Evolutionary conservation across 2,797 vertebrate genomes (phyloP).

Genomic region (Percopsis omiscomaycus): DNA sequence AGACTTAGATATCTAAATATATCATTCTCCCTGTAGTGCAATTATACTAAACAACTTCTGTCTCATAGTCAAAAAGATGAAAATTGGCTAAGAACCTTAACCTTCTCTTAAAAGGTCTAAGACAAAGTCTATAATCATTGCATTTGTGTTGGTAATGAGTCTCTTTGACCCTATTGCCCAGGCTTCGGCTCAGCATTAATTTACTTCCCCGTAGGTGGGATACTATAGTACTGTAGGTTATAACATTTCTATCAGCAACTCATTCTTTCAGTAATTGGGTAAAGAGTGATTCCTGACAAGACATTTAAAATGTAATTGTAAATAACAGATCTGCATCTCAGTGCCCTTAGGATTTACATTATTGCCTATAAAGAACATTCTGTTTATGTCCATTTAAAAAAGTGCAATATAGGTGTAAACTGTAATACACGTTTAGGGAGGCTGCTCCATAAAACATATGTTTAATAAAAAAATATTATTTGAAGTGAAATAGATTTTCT

Average conservation of each 20-base stretch:
- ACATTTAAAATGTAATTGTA: not conserved
- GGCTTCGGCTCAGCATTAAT: conserved; percentile 11
- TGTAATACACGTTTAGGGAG: too few species aligned
- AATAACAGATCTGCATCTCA: too few species aligned
- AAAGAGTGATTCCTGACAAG: not conserved
- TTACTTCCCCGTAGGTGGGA: not conserved
- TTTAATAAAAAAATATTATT: too few species aligned
- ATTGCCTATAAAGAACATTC: too few species aligned
- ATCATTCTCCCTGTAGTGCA: conserved; percentile 9
- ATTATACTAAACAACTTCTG: conserved; percentile 21
- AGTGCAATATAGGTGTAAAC: too few species aligned
- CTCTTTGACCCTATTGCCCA: not conserved
- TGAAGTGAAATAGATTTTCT: too few species aligned
- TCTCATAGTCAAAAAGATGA: conserved; percentile 28
- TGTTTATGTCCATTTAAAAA: too few species aligned
- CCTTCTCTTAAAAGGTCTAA: not conserved
- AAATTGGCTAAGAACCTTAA: conserved; percentile 20
- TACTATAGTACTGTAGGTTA: not conserved
- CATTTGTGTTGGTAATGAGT: conserved; percentile 8
- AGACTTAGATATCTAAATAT: conserved; percentile 35
- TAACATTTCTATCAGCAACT: not conserved
- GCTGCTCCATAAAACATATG: too few species aligned
- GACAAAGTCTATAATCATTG: conserved; percentile 26
- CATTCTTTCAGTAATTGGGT: not conserved
- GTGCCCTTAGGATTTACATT: too few species aligned